phyloP scores from a whole-genome alignment of 2,888 invertebrate species.

The Caenorhabditis sulstoni region DNA sequence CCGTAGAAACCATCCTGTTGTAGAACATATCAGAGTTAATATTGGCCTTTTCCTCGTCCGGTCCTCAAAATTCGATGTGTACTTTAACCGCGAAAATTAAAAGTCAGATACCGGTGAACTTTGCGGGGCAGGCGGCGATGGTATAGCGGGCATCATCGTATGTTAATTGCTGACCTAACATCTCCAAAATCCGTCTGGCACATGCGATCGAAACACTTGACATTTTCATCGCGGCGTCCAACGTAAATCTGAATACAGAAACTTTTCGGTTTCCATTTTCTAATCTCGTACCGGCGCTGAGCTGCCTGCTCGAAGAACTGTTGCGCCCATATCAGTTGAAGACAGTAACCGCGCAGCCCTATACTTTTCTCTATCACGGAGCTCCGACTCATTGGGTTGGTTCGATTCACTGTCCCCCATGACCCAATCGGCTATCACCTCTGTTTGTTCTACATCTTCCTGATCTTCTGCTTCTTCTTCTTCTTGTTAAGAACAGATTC shows the following conservation, averaged over 20 bases:
- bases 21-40: background rate
- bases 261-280: background rate
- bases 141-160: background rate
- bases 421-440: no score
- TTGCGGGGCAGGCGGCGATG: background rate
- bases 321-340: no score
- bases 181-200: constrained; percentile 42
- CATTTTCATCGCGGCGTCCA: constrained; percentile 19
- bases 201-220: constrained; percentile 19
- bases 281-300: no score
- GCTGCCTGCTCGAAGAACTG: no score
- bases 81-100: no score
- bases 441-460: no score
- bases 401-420: no score
- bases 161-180: background rate
- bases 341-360: no score
- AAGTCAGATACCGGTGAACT: background rate
- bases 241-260: constrained; percentile 23
- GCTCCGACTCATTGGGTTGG: no score
- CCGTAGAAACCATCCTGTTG: background rate
- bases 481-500: no score
- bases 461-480: no score
- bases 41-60: background rate
- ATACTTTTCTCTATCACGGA: no score
- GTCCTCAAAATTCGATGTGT: background rate